Evolutionary conservation across 37 sponge, comb jelly and placozoan genomes (phyloP).

Genomic region (Axinella damicornis): DNA sequence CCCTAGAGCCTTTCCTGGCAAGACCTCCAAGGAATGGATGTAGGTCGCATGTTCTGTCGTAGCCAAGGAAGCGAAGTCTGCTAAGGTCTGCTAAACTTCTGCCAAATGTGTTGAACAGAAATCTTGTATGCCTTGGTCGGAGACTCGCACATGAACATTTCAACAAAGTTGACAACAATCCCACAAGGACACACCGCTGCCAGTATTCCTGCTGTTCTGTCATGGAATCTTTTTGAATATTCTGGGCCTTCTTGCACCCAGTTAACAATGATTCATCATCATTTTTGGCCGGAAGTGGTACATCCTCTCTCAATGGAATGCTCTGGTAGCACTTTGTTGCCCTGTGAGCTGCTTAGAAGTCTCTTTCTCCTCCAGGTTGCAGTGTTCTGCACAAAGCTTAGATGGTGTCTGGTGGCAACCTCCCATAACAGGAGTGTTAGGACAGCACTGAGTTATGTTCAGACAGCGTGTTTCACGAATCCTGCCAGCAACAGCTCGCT

Average conservation of each 20-base stretch:
- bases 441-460: no score
- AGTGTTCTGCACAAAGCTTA: no score
- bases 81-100: background rate
- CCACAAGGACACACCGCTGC: slow-evolving; percentile 30
- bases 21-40: slow-evolving; percentile 1
- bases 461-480: no score
- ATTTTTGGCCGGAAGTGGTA: slow-evolving; percentile 8
- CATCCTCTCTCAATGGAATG: no score
- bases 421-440: no score
- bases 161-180: slow-evolving; percentile 33
- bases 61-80: background rate
- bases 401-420: no score
- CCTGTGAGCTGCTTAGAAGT: slow-evolving; percentile 23
- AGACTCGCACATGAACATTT: slow-evolving; percentile 36
- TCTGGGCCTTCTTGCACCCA: slow-evolving; percentile 3
- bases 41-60: background rate
- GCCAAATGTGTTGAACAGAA: background rate
- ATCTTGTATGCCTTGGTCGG: background rate
- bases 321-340: no score
- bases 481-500: background rate
- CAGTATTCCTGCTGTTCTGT: slow-evolving; percentile 23
- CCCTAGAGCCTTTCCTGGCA: background rate
- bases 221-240: slow-evolving; percentile 6
- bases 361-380: no score
- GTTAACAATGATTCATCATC: slow-evolving; percentile 6